Evolutionary conservation across 2,113 vertebrate genomes (phyloP), one percentile per base, ranked within the genome.

Genomic region (Eurystomus gularis): DNA sequence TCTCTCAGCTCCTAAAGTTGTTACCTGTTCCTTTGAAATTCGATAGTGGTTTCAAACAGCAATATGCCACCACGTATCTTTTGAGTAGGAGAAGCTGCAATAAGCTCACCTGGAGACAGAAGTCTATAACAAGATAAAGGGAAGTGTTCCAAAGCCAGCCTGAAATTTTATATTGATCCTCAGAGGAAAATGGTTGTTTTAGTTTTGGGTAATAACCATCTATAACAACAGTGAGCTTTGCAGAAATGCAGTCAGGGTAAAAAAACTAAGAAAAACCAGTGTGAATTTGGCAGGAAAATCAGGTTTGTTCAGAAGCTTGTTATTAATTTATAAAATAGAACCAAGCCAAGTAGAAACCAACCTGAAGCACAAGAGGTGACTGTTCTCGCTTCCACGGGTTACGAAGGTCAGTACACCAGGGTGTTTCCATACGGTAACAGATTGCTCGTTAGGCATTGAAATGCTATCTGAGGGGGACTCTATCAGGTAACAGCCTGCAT

Each of bases 111-210:
- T 65, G 65, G 64, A 89, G 65, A 68, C 21, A 91, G 81, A 88
- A 88, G 82, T 66, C 55, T 58, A 0, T 84, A 86, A 81, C 17
- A 72, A 73, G 60, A 62, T 62, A 66, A 78, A 84, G 9, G 44
- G 39, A 93, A 93, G 31, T 68, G 68, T 86, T 90, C 64, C 60
- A 84, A 81, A 86, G 60, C 21, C 33, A 71, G 55, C 17, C 60
- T 84, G 77, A 88, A 91, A 71, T 54, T 75, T 88, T 86, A 7
- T 83, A 81, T 71, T 81, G 80, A 81, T 88, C 95, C 31, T 84
- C 73, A 71, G 76, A 84, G 58, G 57, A 92, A 89, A 94, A 89
- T 31, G 9, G 9, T 68, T 88, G 7, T 7, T 80, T 94, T 65
- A 88, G 42, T 81, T 88, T 88, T 52, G 69, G 24, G 11, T 87